Percentiles rank a stretch among this genome's conserved stretches.
phyloP scores from a whole-genome alignment of 2,888 invertebrate genomes.

The Ferdinandea cuprea region DNA sequence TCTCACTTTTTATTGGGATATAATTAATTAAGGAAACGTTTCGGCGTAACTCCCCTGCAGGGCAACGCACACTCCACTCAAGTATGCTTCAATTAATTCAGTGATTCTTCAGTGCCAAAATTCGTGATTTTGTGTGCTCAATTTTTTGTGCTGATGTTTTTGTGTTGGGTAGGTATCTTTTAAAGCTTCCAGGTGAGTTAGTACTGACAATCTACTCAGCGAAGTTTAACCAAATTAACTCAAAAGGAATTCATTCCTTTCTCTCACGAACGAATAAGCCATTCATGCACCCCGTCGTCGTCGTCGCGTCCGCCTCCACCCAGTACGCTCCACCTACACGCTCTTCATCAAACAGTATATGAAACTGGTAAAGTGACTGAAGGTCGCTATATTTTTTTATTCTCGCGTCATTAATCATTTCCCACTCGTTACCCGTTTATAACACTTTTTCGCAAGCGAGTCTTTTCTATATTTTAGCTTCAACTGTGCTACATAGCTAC shows the following conservation, averaged over 20 bases:
- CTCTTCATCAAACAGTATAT: constrained; percentile 4
- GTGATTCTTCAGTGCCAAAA: constrained; percentile 48
- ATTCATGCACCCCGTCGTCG: constrained; percentile 27
- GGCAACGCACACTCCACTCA: constrained; percentile 29
- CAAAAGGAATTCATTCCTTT: constrained; percentile 11
- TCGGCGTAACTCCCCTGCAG: constrained; percentile 18
- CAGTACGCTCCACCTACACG: neutral
- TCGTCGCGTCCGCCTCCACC: constrained; percentile 3
- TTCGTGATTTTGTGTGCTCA: constrained; percentile 24
- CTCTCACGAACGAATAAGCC: constrained; percentile 26
- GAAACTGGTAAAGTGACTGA: constrained; percentile 61
- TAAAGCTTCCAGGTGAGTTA: constrained; percentile 41
- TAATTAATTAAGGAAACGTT: constrained; percentile 66
- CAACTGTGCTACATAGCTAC: no score
- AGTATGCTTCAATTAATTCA: constrained; percentile 67
- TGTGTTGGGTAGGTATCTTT: neutral
- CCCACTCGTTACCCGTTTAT: constrained; percentile 34
- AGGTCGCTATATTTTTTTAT: constrained; percentile 55
- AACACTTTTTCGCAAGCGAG: constrained; percentile 47
- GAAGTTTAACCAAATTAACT: constrained; percentile 28
- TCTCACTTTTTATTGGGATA: constrained; percentile 52
- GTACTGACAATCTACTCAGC: constrained; percentile 24
- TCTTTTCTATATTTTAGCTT: constrained; percentile 28
- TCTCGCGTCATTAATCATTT: constrained; percentile 65
- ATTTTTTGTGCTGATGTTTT: constrained; percentile 32